These are phyloP conservation scores for Eupleurogrammus muticus DNA, from an alignment of 2,797 vertebrate species.

Conservation along the genomic window DNA sequence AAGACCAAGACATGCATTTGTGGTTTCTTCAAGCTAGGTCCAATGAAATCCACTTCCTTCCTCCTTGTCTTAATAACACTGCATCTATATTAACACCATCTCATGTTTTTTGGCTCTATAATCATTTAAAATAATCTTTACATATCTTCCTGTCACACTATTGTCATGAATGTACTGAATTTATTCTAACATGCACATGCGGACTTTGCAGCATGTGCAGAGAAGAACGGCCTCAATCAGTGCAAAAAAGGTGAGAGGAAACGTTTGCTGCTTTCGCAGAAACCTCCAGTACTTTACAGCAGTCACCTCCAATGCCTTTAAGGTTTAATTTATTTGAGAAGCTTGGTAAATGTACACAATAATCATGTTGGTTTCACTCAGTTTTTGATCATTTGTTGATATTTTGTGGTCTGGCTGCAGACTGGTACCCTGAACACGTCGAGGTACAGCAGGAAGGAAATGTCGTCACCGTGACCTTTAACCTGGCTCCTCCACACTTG, in stretches of 20 bases:
- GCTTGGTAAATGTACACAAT: too few species aligned
- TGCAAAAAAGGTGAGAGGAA: constrained; percentile 80
- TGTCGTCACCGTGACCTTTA: constrained; percentile 82
- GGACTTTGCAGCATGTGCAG: constrained; percentile 79
- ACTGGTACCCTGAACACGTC: constrained; percentile 84
- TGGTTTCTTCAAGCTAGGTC: neutral
- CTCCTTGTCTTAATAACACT: neutral
- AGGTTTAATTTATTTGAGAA: too few species aligned
- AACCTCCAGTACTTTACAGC: neutral
- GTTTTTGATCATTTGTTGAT: neutral
- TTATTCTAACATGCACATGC: neutral
- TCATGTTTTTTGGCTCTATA: neutral
- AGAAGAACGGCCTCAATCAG: constrained; percentile 80
- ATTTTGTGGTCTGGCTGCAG: constrained; percentile 57
- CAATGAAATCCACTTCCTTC: neutral
- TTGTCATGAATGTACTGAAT: neutral
- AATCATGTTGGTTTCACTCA: too few species aligned
- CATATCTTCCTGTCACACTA: neutral
- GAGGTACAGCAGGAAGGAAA: constrained; percentile 72
- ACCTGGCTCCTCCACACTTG: constrained; percentile 82
- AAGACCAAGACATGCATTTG: neutral
- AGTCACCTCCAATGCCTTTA: neutral
- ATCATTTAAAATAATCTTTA: neutral
- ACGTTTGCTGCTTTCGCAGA: neutral
- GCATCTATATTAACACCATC: neutral